These are phyloP conservation scores for Philaenus spumarius DNA, from an alignment of 1,140 invertebrate species.

Conservation along the genomic window DNA sequence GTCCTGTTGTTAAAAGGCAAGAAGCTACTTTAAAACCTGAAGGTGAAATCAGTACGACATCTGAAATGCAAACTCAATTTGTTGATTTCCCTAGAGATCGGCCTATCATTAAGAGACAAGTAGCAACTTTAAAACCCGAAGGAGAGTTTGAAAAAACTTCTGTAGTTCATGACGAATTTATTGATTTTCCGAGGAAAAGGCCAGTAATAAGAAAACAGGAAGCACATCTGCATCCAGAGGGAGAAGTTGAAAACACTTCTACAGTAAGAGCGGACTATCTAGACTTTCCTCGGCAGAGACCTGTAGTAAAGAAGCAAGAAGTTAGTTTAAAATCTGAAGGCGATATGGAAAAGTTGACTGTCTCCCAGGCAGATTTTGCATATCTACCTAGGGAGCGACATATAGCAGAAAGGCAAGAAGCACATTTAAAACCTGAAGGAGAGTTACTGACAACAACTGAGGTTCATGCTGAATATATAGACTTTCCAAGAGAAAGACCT, in stretches of 20 bases:
- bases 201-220: slow-evolving; percentile 16
- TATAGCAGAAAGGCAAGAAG: slow-evolving; percentile 11
- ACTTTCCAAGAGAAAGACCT: slow-evolving; percentile 23
- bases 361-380: too few relatives aligned
- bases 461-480: slow-evolving; percentile 13
- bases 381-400: neutral
- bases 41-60: slow-evolving; percentile 20
- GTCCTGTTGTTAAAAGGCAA: slow-evolving; percentile 18
- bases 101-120: slow-evolving; percentile 18
- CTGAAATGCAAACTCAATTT: slow-evolving; percentile 18
- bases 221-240: slow-evolving; percentile 23
- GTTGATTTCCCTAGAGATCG: slow-evolving; percentile 19
- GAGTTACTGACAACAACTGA: slow-evolving; percentile 14
- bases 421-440: slow-evolving; percentile 21
- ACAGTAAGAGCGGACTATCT: neutral
- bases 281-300: slow-evolving; percentile 4
- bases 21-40: slow-evolving; percentile 22
- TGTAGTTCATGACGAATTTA: slow-evolving; percentile 15
- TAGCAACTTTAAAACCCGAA: slow-evolving; percentile 16
- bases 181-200: slow-evolving; percentile 18
- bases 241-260: slow-evolving; percentile 16
- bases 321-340: slow-evolving; percentile 19
- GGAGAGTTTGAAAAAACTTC: slow-evolving; percentile 19
- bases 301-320: slow-evolving; percentile 2
- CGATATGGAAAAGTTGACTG: slow-evolving; percentile 8